Evolutionary conservation across 2,888 invertebrate species (phyloP).

Genomic region (Mechanitis messenoides): DNA sequence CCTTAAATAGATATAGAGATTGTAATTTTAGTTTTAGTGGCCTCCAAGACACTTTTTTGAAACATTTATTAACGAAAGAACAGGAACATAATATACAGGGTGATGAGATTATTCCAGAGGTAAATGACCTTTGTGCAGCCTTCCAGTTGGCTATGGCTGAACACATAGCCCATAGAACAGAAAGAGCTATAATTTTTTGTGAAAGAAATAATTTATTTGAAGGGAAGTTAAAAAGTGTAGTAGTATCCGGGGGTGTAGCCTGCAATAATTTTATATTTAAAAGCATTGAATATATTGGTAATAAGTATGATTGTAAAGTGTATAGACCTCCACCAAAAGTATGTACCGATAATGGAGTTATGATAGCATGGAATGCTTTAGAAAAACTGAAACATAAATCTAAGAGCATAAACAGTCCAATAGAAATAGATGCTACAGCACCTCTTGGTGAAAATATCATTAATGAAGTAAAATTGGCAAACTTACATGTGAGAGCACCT

Average conservation of each 20-base stretch:
- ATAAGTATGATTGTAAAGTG: conserved; percentile 79
- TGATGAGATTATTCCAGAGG: conserved; percentile 83
- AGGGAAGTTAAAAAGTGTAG: conserved; percentile 75
- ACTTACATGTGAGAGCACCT: conserved; percentile 63
- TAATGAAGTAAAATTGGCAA: conserved; percentile 72
- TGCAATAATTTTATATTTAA: conserved; percentile 89
- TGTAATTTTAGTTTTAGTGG: conserved; percentile 97
- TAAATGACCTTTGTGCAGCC: conserved; percentile 90
- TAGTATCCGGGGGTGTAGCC: conserved; percentile 97
- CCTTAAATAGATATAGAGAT: conserved; percentile 79
- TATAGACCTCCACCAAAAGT: conserved; percentile 87
- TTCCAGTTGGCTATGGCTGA: conserved; percentile 84
- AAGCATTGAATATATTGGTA: conserved; percentile 81
- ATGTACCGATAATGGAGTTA: conserved; percentile 98
- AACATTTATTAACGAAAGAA: conserved; percentile 78
- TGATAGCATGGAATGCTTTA: conserved; percentile 99
- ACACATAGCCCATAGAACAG: conserved; percentile 88
- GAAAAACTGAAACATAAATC: conserved; percentile 78
- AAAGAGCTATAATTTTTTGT: conserved; percentile 88
- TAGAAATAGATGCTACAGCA: conserved; percentile 77
- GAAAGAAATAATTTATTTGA: conserved; percentile 76
- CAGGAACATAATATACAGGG: conserved; percentile 72
- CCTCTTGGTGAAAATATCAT: conserved; percentile 79
- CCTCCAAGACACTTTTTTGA: conserved; percentile 78
- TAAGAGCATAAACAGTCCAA: conserved; percentile 67